Conservation (phyloP, 2,113 vertebrate genomes). For the Coturnix japonica region DNA sequence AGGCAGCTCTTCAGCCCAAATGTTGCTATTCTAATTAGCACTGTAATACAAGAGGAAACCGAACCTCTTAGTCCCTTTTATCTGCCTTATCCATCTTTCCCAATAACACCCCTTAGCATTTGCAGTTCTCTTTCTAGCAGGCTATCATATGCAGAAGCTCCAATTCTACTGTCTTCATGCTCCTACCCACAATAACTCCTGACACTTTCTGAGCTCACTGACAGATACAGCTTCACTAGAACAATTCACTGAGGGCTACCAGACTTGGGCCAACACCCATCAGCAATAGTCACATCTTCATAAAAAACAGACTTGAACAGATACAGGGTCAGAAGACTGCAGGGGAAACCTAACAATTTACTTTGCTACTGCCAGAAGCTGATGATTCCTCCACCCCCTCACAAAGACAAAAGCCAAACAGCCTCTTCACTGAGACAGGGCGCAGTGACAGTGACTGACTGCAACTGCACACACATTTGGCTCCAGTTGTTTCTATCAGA, state of each 20-base stretch:
- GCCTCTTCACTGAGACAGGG: background rate
- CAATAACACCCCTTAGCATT: background rate
- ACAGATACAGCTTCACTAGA: background rate
- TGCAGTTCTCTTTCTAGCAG: background rate
- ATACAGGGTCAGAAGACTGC: background rate
- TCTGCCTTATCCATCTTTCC: conserved; percentile 8
- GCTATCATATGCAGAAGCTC: background rate
- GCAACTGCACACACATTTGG: background rate
- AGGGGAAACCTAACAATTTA: background rate
- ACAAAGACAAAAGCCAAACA: background rate
- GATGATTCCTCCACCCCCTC: background rate
- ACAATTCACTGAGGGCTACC: background rate
- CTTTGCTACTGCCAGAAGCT: background rate
- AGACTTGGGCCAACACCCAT: background rate
- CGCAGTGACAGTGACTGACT: background rate
- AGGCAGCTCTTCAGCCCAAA: background rate
- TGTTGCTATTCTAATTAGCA: conserved; percentile 11
- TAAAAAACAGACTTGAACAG: background rate
- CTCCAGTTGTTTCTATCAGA: background rate
- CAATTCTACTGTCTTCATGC: background rate
- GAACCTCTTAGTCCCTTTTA: conserved; percentile 19
- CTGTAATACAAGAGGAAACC: conserved; percentile 40
- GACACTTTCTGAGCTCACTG: background rate
- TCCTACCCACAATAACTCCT: background rate
- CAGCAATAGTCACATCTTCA: background rate